Evolutionary conservation across 1,140 invertebrate genomes (phyloP).

Genomic region (Spodoptera frugiperda): DNA sequence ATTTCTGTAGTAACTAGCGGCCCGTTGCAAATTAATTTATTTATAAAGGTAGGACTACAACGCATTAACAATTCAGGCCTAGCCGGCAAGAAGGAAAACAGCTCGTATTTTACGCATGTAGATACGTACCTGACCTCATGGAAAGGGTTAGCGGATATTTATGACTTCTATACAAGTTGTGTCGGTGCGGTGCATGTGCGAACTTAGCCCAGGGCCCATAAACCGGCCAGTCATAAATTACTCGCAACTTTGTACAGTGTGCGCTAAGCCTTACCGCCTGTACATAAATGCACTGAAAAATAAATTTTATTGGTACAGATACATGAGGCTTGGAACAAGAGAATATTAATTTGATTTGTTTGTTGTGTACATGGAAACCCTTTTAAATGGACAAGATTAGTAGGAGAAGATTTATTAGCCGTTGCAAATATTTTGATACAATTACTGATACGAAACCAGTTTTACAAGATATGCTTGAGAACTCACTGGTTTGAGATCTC

Average conservation of each 20-base stretch:
- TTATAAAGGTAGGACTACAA: conserved; percentile 7
- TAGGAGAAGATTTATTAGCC: not conserved
- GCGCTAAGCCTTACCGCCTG: conserved; percentile 48
- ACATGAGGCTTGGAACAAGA: conserved; percentile 31
- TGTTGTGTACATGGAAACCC: conserved; percentile 48
- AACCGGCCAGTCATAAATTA: conserved; percentile 75
- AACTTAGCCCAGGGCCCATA: conserved; percentile 68
- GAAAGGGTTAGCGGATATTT: conserved; percentile 64
- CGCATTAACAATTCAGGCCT: not conserved
- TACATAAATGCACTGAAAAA: conserved; percentile 52
- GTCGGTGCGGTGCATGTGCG: conserved; percentile 68
- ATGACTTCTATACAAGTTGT: conserved; percentile 60
- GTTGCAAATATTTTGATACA: not conserved
- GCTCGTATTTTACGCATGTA: conserved; percentile 47
- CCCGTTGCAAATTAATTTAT: not conserved
- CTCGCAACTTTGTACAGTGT: conserved; percentile 72
- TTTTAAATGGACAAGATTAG: conserved; percentile 45
- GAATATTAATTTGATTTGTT: conserved; percentile 42
- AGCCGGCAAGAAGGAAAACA: conserved; percentile 33
- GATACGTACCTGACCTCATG: conserved; percentile 57
- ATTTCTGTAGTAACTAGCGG: not conserved
- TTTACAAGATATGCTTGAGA: not conserved
- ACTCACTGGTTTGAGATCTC: not conserved
- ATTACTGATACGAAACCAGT: not conserved
- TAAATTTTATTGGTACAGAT: conserved; percentile 53